Evolutionary conservation across 2,113 vertebrate species (phyloP).

Genomic region (Baryphthengus martii): DNA sequence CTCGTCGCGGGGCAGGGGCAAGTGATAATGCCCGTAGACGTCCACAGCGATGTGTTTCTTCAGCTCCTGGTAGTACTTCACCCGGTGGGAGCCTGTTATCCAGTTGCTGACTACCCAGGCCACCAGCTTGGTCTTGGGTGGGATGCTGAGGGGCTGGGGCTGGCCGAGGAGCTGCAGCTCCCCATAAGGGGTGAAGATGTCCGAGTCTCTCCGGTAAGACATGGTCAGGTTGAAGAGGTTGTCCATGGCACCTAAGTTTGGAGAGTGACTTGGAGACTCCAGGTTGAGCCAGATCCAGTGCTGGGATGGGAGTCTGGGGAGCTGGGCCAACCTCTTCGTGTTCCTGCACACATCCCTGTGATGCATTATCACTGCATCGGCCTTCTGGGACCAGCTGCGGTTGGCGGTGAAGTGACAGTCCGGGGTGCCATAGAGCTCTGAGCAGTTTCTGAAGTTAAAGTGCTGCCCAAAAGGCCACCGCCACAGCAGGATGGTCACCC

Average conservation of each 20-base stretch:
- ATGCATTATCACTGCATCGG: neutral
- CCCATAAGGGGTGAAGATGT: constrained; percentile 54
- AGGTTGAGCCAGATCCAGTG: constrained; percentile 66
- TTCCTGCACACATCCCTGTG: neutral
- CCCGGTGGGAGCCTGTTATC: neutral
- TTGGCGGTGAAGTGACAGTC: neutral
- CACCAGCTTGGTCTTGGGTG: constrained; percentile 56
- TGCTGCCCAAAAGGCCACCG: neutral
- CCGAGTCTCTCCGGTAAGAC: constrained; percentile 52
- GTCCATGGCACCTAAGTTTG: neutral
- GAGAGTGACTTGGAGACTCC: constrained; percentile 14
- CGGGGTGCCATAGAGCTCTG: rapidly evolving
- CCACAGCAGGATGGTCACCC: constrained; percentile 49
- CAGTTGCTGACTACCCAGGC: constrained; percentile 80
- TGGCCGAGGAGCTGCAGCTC: neutral
- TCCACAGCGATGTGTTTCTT: constrained; percentile 55
- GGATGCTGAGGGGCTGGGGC: neutral
- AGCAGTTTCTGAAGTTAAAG: neutral
- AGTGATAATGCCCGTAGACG: constrained; percentile 47
- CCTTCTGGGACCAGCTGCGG: neutral
- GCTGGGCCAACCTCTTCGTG: neutral
- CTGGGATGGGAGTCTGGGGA: neutral
- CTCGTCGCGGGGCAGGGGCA: neutral
- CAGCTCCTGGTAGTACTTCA: constrained; percentile 62
- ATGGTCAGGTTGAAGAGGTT: constrained; percentile 64